A percentile compares a stretch with the other conserved stretches of the same genome.
Conservation (phyloP, 2,888 invertebrate genomes). For the Cremastinae sp. region DNA sequence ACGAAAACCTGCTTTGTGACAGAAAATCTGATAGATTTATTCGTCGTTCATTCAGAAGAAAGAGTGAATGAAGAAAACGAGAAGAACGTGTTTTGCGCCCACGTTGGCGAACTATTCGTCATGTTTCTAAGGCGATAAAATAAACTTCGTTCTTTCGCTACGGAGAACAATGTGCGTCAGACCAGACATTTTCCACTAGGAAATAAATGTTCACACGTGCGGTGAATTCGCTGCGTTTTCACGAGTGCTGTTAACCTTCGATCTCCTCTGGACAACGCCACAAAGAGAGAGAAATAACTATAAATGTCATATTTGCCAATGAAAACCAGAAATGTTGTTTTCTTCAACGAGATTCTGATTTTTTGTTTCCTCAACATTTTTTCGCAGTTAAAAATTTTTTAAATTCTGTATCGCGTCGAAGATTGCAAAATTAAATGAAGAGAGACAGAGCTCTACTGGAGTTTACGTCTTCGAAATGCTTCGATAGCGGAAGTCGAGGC, state of each 20-base stretch:
- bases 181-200: neutral
- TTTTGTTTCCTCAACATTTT: neutral
- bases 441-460: constrained; percentile 1
- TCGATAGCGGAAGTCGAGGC: constrained; percentile 69
- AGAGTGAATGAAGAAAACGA: constrained; percentile 4
- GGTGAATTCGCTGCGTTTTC: constrained; percentile 3
- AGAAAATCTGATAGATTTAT: neutral
- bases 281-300: neutral
- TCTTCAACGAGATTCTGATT: neutral
- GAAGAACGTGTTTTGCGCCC: constrained; percentile 7
- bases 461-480: constrained; percentile 24
- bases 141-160: constrained; percentile 26
- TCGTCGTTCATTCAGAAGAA: constrained; percentile 10
- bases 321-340: neutral
- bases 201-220: constrained; percentile 22
- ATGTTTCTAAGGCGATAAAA: constrained; percentile 41
- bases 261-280: constrained; percentile 11
- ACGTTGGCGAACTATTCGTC: constrained; percentile 49
- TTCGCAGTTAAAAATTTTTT: neutral
- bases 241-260: constrained; percentile 49
- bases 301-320: neutral
- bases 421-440: constrained; percentile 14
- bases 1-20: neutral
- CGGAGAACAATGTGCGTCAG: constrained; percentile 54
- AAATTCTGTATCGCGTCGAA: neutral